Conservation (phyloP, 2,888 invertebrate genomes). For the Drosophila atroscutellata region DNA sequence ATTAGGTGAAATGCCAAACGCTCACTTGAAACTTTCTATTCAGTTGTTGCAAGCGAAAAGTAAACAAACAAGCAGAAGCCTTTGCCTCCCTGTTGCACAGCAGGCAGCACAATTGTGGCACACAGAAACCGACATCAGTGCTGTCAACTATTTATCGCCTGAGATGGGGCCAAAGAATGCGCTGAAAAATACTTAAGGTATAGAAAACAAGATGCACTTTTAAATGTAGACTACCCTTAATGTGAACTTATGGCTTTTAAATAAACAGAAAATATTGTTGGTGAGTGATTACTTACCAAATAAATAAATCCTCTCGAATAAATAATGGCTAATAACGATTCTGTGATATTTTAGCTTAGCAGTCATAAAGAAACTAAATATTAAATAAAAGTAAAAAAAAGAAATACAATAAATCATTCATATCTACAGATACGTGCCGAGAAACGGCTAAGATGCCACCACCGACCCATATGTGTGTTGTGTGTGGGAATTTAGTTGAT, state of each 20-base stretch:
- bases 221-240: not conserved
- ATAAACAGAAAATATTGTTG: not conserved
- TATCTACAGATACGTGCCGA: not conserved
- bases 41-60: conserved; percentile 33
- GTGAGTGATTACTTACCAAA: not conserved
- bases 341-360: not conserved
- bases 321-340: not conserved
- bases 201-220: not conserved
- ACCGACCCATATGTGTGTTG: conserved; percentile 6
- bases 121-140: conserved; percentile 11
- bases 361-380: not conserved
- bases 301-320: not conserved
- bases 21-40: conserved; percentile 44
- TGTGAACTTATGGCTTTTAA: not conserved
- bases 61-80: conserved; percentile 55
- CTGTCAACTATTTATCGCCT: not conserved
- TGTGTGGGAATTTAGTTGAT: conserved; percentile 28
- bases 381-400: not conserved
- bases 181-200: not conserved
- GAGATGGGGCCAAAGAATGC: not conserved
- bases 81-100: conserved; percentile 36
- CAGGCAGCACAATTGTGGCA: conserved; percentile 10
- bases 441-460: not conserved
- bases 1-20: conserved; percentile 50
- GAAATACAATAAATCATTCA: not conserved